Conservation (phyloP, 2,797 vertebrate species). For the Chlorospingus semifuscus region DNA sequence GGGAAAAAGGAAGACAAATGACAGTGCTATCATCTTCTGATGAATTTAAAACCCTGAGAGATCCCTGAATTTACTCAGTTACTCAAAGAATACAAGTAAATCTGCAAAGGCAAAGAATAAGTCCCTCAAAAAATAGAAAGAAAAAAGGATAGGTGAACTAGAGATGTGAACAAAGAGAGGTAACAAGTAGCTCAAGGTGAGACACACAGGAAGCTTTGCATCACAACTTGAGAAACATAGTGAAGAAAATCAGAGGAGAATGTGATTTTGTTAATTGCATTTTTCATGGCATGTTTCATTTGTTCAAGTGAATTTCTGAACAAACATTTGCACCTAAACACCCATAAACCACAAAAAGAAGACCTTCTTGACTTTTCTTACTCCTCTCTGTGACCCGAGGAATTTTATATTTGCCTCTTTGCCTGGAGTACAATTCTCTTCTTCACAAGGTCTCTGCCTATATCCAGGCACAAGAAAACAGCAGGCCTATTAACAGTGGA, state of each 20-base stretch:
- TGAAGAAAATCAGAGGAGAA: background rate
- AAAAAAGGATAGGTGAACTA: background rate
- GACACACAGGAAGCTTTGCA: accelerated
- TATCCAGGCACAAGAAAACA: background rate
- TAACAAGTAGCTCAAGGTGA: background rate
- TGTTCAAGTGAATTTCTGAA: background rate
- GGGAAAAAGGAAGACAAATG: background rate
- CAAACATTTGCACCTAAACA: background rate
- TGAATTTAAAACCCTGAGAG: background rate
- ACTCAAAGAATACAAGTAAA: background rate
- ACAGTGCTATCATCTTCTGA: background rate
- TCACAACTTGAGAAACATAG: background rate
- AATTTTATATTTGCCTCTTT: background rate
- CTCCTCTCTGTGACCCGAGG: background rate
- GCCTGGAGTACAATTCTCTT: background rate
- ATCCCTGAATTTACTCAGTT: background rate
- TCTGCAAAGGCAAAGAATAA: background rate
- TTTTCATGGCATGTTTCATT: background rate
- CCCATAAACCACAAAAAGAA: background rate
- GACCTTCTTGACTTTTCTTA: background rate
- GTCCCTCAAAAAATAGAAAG: background rate
- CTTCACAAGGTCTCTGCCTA: background rate
- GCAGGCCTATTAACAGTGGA: background rate
- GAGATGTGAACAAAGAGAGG: background rate
- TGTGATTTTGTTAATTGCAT: background rate